Evolutionary conservation across 2,797 vertebrate species (phyloP), one percentile per base, ranked within the genome.

Genomic region (Tamandua tetradactyla): DNA sequence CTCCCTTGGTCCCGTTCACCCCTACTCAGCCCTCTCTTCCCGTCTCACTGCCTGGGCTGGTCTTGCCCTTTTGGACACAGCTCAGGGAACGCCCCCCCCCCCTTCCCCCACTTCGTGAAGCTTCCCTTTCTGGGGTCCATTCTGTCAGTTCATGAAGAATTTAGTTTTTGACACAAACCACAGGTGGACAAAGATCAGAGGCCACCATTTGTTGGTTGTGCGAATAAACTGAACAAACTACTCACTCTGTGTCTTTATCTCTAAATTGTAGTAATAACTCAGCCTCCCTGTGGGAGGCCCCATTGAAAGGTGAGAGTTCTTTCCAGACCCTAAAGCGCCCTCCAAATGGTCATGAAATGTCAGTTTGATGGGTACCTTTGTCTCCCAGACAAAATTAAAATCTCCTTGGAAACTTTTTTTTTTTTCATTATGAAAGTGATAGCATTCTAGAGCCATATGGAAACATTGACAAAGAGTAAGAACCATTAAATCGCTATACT

Each of bases 11-110:
- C 40, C n/a, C 8, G 0, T 32, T 20, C 3, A 0, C 49, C 40
- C 4, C 14, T 22, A 0, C 37, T 47, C 23, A 1, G 10, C 37
- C 2, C 0, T 27, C 35, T 52, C 9, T n/a, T n/a, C n/a, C n/a
- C n/a, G n/a, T n/a, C n/a, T n/a, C n/a, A n/a, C n/a, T n/a, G 10
- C 15, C 35, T 15, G 2, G 5, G 14, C 20, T 1, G 7, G 35
- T 35, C 52, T 52, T 27, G 20, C 62, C 64, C 23, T 25, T 25
- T 4, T 11, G 3, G 30, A 17, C 17, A 44, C 37, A 47, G n/a
- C 64, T 68, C 18, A 44, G 66, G 30, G n/a, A n/a, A n/a, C n/a
- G n/a, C n/a, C n/a, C n/a, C n/a, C n/a, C n/a, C n/a, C n/a, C n/a
- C n/a, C n/a, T n/a, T n/a, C n/a, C 14, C 35, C 7, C 7, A 9